Conservation (phyloP, 1,140 invertebrate genomes). For the Drosophila pseudoobscura region DNA sequence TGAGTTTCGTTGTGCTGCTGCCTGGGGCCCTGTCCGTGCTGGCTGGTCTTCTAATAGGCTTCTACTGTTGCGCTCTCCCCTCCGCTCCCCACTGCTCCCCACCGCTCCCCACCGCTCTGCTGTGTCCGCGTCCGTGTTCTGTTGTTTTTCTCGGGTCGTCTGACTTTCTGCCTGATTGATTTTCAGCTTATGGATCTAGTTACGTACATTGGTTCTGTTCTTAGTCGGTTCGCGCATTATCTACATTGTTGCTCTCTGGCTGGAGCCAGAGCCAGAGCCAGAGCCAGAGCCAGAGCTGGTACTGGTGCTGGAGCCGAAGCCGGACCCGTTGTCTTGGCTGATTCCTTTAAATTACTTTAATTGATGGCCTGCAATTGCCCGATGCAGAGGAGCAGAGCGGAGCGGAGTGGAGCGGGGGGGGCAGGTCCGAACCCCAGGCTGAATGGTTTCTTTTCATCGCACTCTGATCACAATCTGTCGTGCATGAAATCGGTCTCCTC, state of each 20-base stretch:
- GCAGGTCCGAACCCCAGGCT: constrained; percentile 16
- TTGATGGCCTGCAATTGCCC: constrained; percentile 66
- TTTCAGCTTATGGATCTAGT: constrained; percentile 76
- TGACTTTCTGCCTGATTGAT: constrained; percentile 74
- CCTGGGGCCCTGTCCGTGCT: constrained; percentile 26
- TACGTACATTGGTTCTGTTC: constrained; percentile 56
- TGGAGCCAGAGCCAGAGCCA: neutral
- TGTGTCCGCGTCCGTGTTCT: constrained; percentile 13
- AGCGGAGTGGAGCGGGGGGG: neutral
- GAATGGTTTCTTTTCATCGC: constrained; percentile 70
- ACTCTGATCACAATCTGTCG: constrained; percentile 58
- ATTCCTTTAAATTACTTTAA: constrained; percentile 81
- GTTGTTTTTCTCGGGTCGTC: constrained; percentile 30
- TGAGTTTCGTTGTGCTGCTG: constrained; percentile 36
- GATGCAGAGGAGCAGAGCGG: neutral
- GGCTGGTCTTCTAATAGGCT: constrained; percentile 60
- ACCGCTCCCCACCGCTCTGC: neutral
- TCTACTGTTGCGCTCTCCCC: constrained; percentile 9
- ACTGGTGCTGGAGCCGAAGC: constrained; percentile 2
- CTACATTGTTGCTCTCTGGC: constrained; percentile 37
- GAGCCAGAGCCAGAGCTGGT: neutral
- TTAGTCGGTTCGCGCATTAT: constrained; percentile 45
- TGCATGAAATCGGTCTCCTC: constrained; percentile 60
- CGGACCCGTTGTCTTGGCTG: constrained; percentile 33
- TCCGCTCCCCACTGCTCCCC: neutral